A percentile compares a stretch with the other conserved stretches of the same genome.
Conservation (phyloP, 2,113 vertebrate genomes). For the Macquaria australasica region DNA sequence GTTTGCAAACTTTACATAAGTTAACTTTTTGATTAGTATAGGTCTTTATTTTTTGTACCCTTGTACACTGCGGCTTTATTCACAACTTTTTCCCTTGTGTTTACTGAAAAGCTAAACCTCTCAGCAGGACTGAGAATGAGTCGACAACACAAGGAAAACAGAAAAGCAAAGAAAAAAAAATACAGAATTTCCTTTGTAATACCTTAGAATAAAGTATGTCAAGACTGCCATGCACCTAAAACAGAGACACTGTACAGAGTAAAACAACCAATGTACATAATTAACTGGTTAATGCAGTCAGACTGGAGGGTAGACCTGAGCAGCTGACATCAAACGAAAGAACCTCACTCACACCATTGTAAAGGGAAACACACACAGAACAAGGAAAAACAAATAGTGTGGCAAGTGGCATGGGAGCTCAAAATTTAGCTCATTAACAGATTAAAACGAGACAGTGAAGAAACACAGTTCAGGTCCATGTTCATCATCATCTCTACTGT, state of each 20-base stretch:
- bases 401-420: not conserved
- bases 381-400: not conserved
- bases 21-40: constrained; percentile 75
- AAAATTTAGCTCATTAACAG: constrained; percentile 11
- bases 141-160: constrained; percentile 35
- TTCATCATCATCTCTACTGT: not conserved
- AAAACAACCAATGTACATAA: constrained; percentile 49
- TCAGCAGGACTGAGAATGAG: constrained; percentile 47
- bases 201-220: constrained; percentile 22
- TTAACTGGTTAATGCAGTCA: constrained; percentile 42
- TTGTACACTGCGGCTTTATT: constrained; percentile 38
- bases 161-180: constrained; percentile 20
- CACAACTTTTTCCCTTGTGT: constrained; percentile 41
- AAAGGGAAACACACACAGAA: constrained; percentile 1
- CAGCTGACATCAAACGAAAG: constrained; percentile 40
- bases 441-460: constrained; percentile 10
- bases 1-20: constrained; percentile 90
- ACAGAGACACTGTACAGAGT: constrained; percentile 50
- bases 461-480: constrained; percentile 4
- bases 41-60: constrained; percentile 54
- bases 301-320: constrained; percentile 49
- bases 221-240: not conserved
- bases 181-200: constrained; percentile 27
- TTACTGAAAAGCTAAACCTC: constrained; percentile 39
- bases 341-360: constrained; percentile 6